Percentiles rank a stretch among this genome's conserved stretches.
These are phyloP conservation scores for Apamea anceps DNA, from an alignment of 2,888 invertebrate genomes.

Conservation along the genomic window DNA sequence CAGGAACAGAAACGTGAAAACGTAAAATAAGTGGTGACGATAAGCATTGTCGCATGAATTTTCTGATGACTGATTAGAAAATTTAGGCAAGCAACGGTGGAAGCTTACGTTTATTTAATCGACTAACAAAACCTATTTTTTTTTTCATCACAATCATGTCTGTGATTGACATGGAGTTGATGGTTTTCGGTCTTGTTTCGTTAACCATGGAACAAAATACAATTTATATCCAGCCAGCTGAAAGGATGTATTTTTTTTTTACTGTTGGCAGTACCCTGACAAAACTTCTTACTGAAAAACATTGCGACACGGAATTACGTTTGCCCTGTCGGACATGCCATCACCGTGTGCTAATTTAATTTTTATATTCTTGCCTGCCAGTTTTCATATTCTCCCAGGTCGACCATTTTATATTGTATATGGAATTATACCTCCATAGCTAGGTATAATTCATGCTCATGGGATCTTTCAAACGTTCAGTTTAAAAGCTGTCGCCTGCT, in stretches of 20 bases:
- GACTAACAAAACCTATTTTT: background rate
- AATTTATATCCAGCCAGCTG: constrained; percentile 5
- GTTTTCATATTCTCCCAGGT: constrained; percentile 22
- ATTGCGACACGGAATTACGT: constrained; percentile 35
- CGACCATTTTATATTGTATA: constrained; percentile 28
- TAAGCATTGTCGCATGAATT: background rate
- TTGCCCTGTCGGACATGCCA: constrained; percentile 29
- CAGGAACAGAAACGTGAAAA: background rate
- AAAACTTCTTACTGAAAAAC: constrained; percentile 21
- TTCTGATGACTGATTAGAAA: background rate
- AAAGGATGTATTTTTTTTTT: constrained; percentile 36
- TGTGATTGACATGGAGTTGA: background rate
- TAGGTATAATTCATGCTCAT: constrained; percentile 29
- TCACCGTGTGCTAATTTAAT: constrained; percentile 32
- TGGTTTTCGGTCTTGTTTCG: constrained; percentile 2
- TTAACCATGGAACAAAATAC: constrained; percentile 15
- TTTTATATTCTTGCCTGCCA: constrained; percentile 26
- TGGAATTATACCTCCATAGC: background rate
- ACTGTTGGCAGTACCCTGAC: constrained; percentile 14
- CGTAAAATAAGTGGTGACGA: background rate
- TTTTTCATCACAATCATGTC: background rate
- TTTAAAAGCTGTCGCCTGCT: constrained; percentile 49
- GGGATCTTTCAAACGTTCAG: constrained; percentile 44
- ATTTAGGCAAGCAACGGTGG: no score
- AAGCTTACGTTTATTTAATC: background rate